Evolutionary conservation across 2,888 invertebrate species (phyloP).

Genomic region (Leptopilina myrica): DNA sequence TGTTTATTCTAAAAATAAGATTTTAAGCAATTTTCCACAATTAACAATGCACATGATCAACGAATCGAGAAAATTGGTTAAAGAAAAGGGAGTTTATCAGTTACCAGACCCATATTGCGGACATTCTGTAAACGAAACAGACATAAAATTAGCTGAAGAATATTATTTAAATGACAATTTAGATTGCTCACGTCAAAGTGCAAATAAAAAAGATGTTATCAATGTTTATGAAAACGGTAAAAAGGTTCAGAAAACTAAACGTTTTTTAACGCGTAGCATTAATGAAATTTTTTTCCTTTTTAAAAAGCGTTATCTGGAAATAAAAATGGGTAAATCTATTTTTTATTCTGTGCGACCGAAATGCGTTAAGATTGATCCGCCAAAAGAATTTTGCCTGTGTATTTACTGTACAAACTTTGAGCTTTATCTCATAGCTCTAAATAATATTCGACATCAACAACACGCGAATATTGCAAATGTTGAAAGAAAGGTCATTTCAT

Average conservation of each 20-base stretch:
- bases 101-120: conserved; percentile 4
- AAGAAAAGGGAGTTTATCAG: background rate
- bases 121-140: background rate
- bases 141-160: conserved; percentile 13
- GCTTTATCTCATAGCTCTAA: background rate
- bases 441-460: background rate
- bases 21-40: background rate
- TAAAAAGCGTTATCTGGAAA: background rate
- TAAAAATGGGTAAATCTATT: background rate
- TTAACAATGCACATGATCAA: background rate
- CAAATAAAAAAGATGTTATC: conserved; percentile 46
- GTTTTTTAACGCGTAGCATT: no score
- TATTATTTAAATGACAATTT: no score
- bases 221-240: no score
- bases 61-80: background rate
- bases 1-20: background rate
- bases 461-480: background rate
- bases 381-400: background rate
- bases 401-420: background rate
- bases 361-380: background rate
- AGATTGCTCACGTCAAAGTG: conserved; percentile 57
- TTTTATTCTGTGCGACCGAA: background rate
- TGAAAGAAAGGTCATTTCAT: background rate
- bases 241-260: no score
- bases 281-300: conserved; percentile 40